Conservation (phyloP, 2,113 vertebrate genomes). For the Pogona vitticeps region DNA sequence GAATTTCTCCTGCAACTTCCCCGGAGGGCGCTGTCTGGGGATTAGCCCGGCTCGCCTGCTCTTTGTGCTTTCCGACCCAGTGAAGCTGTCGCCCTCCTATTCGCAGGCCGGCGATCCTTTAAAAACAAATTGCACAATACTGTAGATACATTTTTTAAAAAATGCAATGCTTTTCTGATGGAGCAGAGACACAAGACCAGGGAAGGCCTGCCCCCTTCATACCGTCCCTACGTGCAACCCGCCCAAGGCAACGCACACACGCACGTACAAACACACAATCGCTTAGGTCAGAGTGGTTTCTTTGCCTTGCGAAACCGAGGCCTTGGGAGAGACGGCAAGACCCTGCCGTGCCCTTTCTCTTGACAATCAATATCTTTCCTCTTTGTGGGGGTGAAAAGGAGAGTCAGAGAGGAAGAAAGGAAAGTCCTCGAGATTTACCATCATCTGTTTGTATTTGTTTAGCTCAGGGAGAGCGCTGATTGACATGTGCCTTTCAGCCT, state of each 20-base stretch:
- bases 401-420: background rate
- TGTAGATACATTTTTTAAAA: no score
- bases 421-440: background rate
- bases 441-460: slow-evolving; percentile 19
- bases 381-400: background rate
- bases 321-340: background rate
- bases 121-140: no score
- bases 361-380: background rate
- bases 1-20: background rate
- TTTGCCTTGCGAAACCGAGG: background rate
- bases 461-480: background rate
- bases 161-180: background rate
- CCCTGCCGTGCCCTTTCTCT: background rate
- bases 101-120: background rate
- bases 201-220: background rate
- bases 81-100: no score
- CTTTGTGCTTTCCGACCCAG: background rate
- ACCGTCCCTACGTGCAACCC: background rate
- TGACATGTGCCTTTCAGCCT: slow-evolving; percentile 15
- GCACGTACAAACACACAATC: background rate
- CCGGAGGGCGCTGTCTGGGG: background rate
- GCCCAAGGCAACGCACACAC: background rate
- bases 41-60: background rate
- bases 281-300: background rate
- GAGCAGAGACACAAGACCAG: background rate